Percentiles rank a stretch among this genome's conserved stretches.
Evolutionary conservation across 2,113 vertebrate species (phyloP).

Genomic region (Hoplias malabaricus): DNA sequence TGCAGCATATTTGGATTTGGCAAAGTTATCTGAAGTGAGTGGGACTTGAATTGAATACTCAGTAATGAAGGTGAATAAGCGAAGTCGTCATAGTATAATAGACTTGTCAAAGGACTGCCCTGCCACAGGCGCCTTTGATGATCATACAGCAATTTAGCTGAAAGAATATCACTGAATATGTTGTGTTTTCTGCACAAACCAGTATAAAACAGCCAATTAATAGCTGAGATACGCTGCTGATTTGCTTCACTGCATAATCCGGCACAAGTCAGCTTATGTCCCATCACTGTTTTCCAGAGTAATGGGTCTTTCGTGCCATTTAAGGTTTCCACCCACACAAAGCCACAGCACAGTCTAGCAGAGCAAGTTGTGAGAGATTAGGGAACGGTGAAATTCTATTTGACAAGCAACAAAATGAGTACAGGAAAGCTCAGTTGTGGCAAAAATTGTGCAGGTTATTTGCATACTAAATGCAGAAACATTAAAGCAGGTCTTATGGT

Average conservation of each 20-base stretch:
- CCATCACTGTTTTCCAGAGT: conserved; percentile 1
- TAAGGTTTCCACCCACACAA: not conserved
- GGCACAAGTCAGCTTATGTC: not conserved
- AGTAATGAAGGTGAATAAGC: conserved; percentile 23
- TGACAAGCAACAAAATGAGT: conserved; percentile 1
- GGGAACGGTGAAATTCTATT: not conserved
- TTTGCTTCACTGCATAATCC: conserved; percentile 6
- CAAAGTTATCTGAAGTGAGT: conserved; percentile 12
- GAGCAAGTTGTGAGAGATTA: not conserved
- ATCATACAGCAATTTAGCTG: conserved; percentile 10
- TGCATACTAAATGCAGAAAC: not conserved
- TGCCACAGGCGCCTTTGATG: not conserved
- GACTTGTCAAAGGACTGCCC: not conserved
- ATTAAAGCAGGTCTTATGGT: not conserved
- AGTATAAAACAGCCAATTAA: not conserved
- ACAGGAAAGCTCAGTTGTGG: not conserved
- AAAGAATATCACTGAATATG: conserved; percentile 1
- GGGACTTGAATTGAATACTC: not conserved
- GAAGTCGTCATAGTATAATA: not conserved
- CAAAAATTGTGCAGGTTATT: not conserved
- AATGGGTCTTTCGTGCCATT: not conserved
- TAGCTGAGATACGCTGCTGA: not conserved
- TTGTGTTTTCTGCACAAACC: not conserved
- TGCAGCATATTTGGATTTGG: conserved; percentile 1
- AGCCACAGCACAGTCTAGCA: not conserved